phyloP scores from a whole-genome alignment of 2,113 vertebrate species.

The Paratilapia polleni region DNA sequence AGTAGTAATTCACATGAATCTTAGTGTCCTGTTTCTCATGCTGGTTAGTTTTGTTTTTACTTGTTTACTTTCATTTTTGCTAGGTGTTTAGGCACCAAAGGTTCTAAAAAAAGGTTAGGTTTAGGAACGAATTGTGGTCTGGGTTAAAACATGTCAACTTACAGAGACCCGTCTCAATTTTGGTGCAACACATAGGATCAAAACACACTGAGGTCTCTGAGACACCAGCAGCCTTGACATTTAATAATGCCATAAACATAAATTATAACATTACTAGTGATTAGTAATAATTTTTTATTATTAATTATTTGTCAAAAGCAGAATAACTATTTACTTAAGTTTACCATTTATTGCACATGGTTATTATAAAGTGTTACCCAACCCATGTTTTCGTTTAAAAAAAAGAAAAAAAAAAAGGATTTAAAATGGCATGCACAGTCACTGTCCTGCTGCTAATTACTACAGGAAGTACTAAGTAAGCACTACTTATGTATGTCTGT shows the following conservation, averaged over 20 bases:
- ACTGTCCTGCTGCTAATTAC: too few species aligned
- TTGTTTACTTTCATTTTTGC: neutral
- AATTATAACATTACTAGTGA: neutral
- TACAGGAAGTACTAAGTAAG: too few species aligned
- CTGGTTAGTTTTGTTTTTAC: neutral
- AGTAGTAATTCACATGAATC: neutral
- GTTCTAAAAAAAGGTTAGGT: slow-evolving; percentile 1
- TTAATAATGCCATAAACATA: neutral
- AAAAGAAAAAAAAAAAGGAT: too few species aligned
- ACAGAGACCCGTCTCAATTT: neutral
- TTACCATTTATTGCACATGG: too few species aligned
- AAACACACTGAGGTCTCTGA: neutral
- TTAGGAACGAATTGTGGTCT: slow-evolving; percentile 5
- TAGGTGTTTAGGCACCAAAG: too few species aligned
- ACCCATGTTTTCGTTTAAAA: too few species aligned
- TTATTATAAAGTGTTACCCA: too few species aligned
- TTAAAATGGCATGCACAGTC: too few species aligned
- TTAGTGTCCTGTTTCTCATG: neutral
- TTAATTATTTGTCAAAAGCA: neutral
- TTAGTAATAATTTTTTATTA: neutral
- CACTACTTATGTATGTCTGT: too few species aligned
- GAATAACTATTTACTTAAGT: neutral
- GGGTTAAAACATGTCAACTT: neutral
- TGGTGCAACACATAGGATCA: neutral
- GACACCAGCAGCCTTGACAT: neutral